phyloP scores from a whole-genome alignment of 2,113 vertebrate genomes.

The Lichenostomus cassidix region DNA sequence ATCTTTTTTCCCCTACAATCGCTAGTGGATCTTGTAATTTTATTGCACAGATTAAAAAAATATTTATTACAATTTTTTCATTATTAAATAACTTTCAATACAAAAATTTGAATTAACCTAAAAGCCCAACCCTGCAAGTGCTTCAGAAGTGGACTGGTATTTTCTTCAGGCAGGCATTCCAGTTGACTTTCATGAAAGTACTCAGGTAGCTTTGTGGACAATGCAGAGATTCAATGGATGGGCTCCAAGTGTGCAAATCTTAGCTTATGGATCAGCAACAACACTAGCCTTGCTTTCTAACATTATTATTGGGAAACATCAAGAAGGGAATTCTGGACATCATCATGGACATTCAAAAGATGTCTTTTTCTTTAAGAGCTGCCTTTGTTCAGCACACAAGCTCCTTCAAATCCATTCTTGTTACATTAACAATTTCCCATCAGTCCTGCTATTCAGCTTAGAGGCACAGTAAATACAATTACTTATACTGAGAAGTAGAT shows the following conservation, averaged over 20 bases:
- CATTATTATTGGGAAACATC: conserved; percentile 26
- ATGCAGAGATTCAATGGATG: not conserved
- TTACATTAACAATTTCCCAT: not conserved
- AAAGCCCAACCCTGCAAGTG: conserved; percentile 49
- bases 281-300: conserved; percentile 10
- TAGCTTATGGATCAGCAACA: conserved; percentile 46
- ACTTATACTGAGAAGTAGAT: not conserved
- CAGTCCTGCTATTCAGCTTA: not conserved
- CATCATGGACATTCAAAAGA: not conserved
- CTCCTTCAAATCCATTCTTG: not conserved
- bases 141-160: not conserved
- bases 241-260: conserved; percentile 57
- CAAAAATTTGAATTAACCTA: conserved; percentile 36
- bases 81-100: conserved; percentile 60
- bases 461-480: conserved; percentile 30
- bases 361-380: not conserved
- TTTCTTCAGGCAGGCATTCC: not conserved
- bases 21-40: conserved; percentile 54
- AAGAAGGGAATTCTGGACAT: not conserved
- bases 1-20: conserved; percentile 14
- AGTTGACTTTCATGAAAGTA: not conserved
- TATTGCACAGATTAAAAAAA: conserved; percentile 62
- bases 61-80: conserved; percentile 40
- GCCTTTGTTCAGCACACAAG: not conserved
- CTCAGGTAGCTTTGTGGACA: not conserved